These are phyloP conservation scores for Phylloscopus collybita DNA, from an alignment of 2,797 vertebrate species.

Conservation along the genomic window DNA sequence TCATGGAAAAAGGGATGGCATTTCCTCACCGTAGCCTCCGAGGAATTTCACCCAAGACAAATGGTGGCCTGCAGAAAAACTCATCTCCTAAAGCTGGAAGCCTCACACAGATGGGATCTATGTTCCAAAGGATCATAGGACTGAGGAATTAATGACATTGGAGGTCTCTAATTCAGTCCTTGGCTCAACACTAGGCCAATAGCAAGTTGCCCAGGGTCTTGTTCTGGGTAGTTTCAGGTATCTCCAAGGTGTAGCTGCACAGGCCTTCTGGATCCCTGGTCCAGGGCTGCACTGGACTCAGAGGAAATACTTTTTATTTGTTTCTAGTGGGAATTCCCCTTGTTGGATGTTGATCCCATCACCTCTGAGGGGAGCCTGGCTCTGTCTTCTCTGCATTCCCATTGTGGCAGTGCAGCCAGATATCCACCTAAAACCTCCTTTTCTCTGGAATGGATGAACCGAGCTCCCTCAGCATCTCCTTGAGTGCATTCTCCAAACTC, in stretches of 20 bases:
- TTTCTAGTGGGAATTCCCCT: background rate
- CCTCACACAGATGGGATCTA: background rate
- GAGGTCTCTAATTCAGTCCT: background rate
- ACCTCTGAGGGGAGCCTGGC: background rate
- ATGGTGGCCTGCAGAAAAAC: background rate
- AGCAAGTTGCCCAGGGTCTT: background rate
- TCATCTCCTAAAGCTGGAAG: background rate
- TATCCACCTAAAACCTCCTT: background rate
- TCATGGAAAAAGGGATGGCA: background rate
- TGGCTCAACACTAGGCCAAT: background rate
- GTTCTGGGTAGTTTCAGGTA: background rate
- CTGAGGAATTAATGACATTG: background rate
- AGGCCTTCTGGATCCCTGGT: background rate
- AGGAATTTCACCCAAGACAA: background rate
- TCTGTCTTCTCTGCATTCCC: background rate
- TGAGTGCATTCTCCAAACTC: background rate
- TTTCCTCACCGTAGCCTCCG: background rate
- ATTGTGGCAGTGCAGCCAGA: background rate
- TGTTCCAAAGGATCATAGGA: background rate
- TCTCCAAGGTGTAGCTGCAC: background rate
- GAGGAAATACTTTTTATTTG: background rate
- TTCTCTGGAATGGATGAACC: background rate
- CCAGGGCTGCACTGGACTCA: background rate
- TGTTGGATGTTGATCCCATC: background rate
- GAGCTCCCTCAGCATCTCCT: background rate